A percentile compares a stretch with the other conserved stretches of the same genome.
These are phyloP conservation scores for Python bivittatus DNA, from an alignment of 2,113 vertebrate genomes.

Conservation along the genomic window DNA sequence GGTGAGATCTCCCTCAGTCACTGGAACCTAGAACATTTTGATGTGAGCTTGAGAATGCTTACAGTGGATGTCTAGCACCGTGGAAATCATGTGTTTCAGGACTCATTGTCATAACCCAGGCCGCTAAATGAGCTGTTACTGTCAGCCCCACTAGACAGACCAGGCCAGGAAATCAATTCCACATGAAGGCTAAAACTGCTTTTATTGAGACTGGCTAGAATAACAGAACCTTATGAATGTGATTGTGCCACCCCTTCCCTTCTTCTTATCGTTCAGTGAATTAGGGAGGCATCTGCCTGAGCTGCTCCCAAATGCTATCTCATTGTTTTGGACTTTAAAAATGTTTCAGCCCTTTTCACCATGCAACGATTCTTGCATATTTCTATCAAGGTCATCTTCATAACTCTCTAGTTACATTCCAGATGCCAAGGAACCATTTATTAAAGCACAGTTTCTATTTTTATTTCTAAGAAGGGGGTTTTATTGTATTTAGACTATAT, in stretches of 20 bases:
- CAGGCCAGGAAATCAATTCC: background rate
- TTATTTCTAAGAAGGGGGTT: background rate
- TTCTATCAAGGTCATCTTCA: background rate
- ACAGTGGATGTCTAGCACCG: background rate
- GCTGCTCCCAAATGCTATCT: background rate
- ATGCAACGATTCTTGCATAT: background rate
- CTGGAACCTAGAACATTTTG: too few relatives aligned
- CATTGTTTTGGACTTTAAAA: background rate
- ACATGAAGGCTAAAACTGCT: background rate
- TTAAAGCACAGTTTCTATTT: background rate
- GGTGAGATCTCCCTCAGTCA: background rate
- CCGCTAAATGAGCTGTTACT: background rate
- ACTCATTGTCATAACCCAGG: background rate
- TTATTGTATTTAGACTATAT: background rate
- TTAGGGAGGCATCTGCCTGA: background rate
- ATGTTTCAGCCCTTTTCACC: background rate
- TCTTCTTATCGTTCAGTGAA: background rate
- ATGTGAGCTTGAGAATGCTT: too few relatives aligned
- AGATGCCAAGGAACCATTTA: background rate
- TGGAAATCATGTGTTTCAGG: background rate
- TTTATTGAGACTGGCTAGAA: background rate
- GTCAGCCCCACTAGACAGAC: background rate
- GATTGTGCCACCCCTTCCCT: background rate
- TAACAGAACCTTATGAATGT: background rate
- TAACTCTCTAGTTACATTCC: background rate